Base-by-base conservation (phyloP, 2,797 vertebrate genomes). In the Diceros bicornis region DNA sequence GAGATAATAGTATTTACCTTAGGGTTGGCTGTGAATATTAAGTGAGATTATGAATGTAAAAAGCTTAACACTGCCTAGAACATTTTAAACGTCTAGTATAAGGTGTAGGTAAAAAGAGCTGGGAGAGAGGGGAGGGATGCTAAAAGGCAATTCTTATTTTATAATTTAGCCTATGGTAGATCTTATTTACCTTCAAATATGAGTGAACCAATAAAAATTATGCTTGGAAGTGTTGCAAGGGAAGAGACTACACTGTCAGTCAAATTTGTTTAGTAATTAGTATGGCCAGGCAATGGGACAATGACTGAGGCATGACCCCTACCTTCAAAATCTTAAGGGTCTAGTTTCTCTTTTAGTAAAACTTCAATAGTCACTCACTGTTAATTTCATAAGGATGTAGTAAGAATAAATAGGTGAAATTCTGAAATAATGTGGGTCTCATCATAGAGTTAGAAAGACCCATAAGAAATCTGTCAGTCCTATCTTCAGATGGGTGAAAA, bases 391-490 rank as follows among this genome's bases (percentile, higher is more conserved):
- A 82, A 66, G 16, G 44, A 89, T 71, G 41, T 57, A 17, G 66
- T 74, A 95, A 96, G 97, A 96, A 87, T 68, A 93, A 94, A 82
- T 61, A 61, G 11, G n/a, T 44, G 37, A 87, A 83, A 93, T 89
- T 95, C 44, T 97, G 77, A 97, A 96, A 64, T 91, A 91, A 82
- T 91, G 34, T 44, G 29, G 25, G 18, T 87, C 75, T 91, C 61
- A 83, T 52, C 41, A 91, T 32, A 89, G 27, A 90, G 11, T 75
- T 87, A 61, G 11, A 90, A 91, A 85, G 84, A 62, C 55, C 32
- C 62, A 84, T 68, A 92, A 93, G 34, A 97, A 89, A 87, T 83
- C 75, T 77, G 50, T 74, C 74, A 52, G 50, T 84, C 41, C 62
- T 97, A 17, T 86, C 27, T 97, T 96, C 81, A 96, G 21, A 84